Percentiles rank a stretch among this genome's conserved stretches.
These are phyloP conservation scores for Podarcis lilfordi DNA, from an alignment of 2,797 vertebrate genomes.

Conservation along the genomic window DNA sequence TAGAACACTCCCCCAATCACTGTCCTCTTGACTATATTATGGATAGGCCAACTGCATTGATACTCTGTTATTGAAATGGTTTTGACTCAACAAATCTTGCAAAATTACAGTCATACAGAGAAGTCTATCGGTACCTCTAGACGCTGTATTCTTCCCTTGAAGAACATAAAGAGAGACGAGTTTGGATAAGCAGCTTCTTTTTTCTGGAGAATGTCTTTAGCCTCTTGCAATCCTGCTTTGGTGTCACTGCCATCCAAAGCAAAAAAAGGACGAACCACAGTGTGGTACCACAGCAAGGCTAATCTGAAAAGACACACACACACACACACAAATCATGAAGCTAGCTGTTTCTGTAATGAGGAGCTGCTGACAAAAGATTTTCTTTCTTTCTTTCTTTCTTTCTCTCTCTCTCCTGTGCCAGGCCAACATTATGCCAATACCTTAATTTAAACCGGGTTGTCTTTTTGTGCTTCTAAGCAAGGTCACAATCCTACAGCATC, in stretches of 20 bases:
- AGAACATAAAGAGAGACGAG: constrained; percentile 98
- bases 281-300: constrained; percentile 98
- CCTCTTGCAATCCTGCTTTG: constrained; percentile 89
- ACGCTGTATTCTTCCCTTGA: constrained; percentile 97
- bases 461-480: background rate
- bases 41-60: background rate
- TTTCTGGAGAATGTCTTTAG: constrained; percentile 92
- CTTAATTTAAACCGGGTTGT: background rate
- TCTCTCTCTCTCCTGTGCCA: background rate
- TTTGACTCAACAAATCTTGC: constrained; percentile 2
- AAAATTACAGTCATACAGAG: background rate
- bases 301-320: constrained; percentile 78
- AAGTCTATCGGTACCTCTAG: constrained; percentile 86
- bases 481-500: background rate
- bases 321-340: constrained; percentile 53
- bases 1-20: background rate
- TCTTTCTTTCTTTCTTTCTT: too few species aligned
- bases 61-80: background rate
- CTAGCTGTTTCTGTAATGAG: background rate
- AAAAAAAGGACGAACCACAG: constrained; percentile 97
- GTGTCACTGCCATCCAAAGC: constrained; percentile 94
- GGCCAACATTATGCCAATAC: background rate
- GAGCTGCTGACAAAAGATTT: background rate
- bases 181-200: constrained; percentile 94
- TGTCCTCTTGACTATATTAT: background rate